phyloP scores from a whole-genome alignment of 2,888 invertebrate genomes.

The Chaitophorus viminalis region DNA sequence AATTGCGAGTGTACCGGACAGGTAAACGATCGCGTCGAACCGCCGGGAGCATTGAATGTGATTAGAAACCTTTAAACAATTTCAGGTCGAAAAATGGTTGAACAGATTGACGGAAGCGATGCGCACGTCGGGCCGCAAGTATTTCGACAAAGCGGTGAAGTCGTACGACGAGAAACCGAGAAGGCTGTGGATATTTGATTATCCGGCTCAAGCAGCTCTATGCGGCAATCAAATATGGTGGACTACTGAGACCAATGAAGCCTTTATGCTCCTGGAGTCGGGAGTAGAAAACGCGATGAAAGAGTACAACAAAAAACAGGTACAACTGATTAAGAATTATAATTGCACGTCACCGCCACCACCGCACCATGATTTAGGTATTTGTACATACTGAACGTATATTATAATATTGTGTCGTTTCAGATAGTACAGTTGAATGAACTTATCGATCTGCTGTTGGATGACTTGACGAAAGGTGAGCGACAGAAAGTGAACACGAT shows the following conservation, averaged over 20 bases:
- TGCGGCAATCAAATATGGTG: constrained; percentile 97
- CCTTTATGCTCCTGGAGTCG: constrained; percentile 88
- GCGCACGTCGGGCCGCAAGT: constrained; percentile 81
- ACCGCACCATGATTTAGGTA: too few relatives aligned
- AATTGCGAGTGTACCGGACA: constrained; percentile 89
- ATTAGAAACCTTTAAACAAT: neutral
- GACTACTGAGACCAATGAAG: constrained; percentile 91
- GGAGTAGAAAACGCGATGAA: constrained; percentile 93
- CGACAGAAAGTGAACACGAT: constrained; percentile 97
- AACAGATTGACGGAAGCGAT: constrained; percentile 87
- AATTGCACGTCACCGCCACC: too few relatives aligned
- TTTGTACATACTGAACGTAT: too few relatives aligned
- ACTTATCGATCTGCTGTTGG: constrained; percentile 83
- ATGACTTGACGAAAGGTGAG: constrained; percentile 83
- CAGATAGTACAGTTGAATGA: constrained; percentile 82
- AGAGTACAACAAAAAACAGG: constrained; percentile 89
- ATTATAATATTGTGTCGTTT: too few relatives aligned
- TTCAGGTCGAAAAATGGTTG: constrained; percentile 85
- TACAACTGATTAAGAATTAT: constrained; percentile 63
- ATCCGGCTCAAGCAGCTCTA: constrained; percentile 89
- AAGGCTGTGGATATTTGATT: constrained; percentile 92
- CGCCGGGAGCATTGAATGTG: neutral
- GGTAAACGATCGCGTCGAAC: constrained; percentile 66
- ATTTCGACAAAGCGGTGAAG: constrained; percentile 81
- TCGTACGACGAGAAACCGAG: constrained; percentile 89